phyloP scores from a whole-genome alignment of 1,140 invertebrate species.

The Eriocheir sinensis region DNA sequence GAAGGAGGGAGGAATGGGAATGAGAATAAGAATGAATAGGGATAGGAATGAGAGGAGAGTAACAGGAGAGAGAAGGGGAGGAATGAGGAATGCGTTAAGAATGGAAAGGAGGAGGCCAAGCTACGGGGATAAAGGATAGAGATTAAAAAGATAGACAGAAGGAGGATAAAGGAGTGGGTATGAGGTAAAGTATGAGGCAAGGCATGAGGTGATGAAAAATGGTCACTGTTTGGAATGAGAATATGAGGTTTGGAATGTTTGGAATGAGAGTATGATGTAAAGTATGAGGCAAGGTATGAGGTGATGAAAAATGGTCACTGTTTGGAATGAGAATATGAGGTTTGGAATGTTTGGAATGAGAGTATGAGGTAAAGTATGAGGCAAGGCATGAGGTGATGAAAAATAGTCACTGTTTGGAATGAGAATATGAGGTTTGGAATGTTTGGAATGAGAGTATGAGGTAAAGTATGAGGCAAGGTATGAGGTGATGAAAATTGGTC shows the following conservation, averaged over 20 bases:
- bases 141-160: background rate
- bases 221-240: too few species aligned
- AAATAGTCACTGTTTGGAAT: too few species aligned
- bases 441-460: background rate
- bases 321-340: too few species aligned
- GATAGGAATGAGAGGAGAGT: too few species aligned
- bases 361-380: background rate
- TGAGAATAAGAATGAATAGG: too few species aligned
- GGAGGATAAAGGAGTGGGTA: background rate
- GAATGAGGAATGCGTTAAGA: background rate
- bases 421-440: background rate
- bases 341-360: background rate
- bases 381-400: too few species aligned
- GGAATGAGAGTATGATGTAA: background rate
- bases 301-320: background rate
- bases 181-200: background rate
- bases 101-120: background rate
- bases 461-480: slow-evolving; percentile 5
- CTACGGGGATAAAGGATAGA: background rate
- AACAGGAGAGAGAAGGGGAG: slow-evolving; percentile 19
- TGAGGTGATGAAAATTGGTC: too few species aligned
- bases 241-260: background rate
- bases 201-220: background rate
- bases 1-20: too few species aligned
- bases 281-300: too few species aligned